Percentiles rank a stretch among this genome's conserved stretches.
Conservation (phyloP, 2,113 vertebrate species). For the Corapipo altera region DNA sequence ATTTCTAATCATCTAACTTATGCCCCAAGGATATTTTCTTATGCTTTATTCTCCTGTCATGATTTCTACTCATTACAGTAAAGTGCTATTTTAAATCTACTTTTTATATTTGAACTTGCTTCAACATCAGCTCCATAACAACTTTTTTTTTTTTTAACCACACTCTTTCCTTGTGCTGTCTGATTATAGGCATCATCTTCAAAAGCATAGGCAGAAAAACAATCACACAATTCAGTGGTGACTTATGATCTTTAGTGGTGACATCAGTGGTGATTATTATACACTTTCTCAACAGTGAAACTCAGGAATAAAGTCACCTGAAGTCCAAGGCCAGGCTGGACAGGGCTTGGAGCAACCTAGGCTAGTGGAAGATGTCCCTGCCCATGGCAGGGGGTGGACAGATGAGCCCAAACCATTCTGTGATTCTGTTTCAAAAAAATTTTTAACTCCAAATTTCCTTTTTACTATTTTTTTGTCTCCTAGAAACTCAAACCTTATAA, state of each 20-base stretch:
- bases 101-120: constrained; percentile 39
- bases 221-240: not conserved
- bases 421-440: too few species aligned
- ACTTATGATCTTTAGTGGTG: not conserved
- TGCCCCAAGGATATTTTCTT: constrained; percentile 60
- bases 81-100: constrained; percentile 43
- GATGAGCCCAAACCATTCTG: not conserved
- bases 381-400: not conserved
- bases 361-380: not conserved
- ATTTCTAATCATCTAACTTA: constrained; percentile 71
- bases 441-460: not conserved
- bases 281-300: not conserved
- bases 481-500: not conserved
- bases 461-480: not conserved
- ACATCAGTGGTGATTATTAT: not conserved
- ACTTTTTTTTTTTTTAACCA: not conserved
- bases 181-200: not conserved
- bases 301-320: not conserved
- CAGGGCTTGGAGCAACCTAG: not conserved
- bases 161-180: not conserved
- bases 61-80: constrained; percentile 42
- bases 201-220: not conserved
- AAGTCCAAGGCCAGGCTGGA: not conserved
- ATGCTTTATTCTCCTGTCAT: constrained; percentile 60
- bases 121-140: not conserved